A percentile compares a stretch with the other conserved stretches of the same genome.
Conservation (phyloP, 2,888 invertebrate species). For the Myathropa florea region DNA sequence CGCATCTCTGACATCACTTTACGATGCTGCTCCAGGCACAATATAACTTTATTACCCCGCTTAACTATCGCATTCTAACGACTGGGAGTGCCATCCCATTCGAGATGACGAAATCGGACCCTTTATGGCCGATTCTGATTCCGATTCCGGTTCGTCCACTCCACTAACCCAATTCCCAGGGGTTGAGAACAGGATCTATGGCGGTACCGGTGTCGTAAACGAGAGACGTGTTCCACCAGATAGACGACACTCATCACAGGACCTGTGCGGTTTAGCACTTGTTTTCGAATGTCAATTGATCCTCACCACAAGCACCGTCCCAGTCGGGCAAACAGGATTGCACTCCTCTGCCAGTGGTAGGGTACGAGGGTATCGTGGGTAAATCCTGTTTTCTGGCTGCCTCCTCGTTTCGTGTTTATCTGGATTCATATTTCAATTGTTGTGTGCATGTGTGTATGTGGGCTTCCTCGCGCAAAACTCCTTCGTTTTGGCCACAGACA, state of each 20-base stretch:
- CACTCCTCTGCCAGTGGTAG: constrained; percentile 1
- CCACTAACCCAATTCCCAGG: constrained; percentile 58
- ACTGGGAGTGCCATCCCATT: background rate
- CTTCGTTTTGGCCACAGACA: background rate
- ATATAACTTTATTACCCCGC: constrained; percentile 36
- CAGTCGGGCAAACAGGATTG: constrained; percentile 57
- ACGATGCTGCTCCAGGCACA: background rate
- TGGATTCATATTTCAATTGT: constrained; percentile 57
- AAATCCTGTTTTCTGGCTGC: constrained; percentile 52
- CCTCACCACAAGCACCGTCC: constrained; percentile 29
- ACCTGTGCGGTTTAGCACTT: constrained; percentile 42
- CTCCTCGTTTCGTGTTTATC: constrained; percentile 1
- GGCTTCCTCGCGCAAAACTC: background rate
- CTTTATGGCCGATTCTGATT: background rate
- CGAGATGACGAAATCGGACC: background rate
- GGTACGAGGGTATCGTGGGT: constrained; percentile 7
- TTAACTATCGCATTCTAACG: constrained; percentile 4
- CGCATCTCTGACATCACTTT: background rate
- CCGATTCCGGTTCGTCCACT: constrained; percentile 9
- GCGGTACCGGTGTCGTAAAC: background rate
- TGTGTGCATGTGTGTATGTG: constrained; percentile 14
- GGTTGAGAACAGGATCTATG: constrained; percentile 54
- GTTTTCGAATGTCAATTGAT: constrained; percentile 56
- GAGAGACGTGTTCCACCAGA: constrained; percentile 21
- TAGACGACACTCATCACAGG: constrained; percentile 40